These are phyloP conservation scores for Neoscelio sp. DNA, from an alignment of 2,888 invertebrate species.

Conservation along the genomic window DNA sequence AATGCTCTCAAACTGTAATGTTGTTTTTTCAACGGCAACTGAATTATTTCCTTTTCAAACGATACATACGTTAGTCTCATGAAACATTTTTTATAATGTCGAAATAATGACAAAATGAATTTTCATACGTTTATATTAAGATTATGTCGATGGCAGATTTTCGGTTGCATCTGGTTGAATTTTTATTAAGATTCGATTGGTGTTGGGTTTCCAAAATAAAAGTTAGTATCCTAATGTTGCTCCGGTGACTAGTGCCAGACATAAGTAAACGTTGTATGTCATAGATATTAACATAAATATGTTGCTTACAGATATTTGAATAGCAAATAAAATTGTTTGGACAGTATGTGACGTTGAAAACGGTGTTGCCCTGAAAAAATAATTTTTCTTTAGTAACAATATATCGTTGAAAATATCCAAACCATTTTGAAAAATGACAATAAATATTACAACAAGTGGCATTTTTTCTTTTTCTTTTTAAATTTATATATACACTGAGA, in stretches of 20 bases:
- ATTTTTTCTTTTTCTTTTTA: too few species aligned
- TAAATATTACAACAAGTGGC: too few species aligned
- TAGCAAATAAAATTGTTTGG: conserved; percentile 77
- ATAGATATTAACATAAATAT: conserved; percentile 87
- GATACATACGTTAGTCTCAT: background rate
- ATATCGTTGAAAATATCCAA: too few species aligned
- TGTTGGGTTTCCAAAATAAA: conserved; percentile 75
- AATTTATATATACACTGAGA: too few species aligned
- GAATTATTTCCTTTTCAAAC: background rate
- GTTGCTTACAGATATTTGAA: conserved; percentile 84
- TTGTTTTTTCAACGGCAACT: background rate
- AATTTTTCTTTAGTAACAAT: too few species aligned
- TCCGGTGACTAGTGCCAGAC: conserved; percentile 84
- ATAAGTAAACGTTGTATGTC: conserved; percentile 87
- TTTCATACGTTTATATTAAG: too few species aligned
- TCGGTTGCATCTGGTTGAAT: conserved; percentile 8
- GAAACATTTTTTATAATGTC: background rate
- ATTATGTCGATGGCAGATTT: conserved; percentile 8
- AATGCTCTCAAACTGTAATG: background rate
- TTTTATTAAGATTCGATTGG: background rate
- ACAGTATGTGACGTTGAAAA: conserved; percentile 76
- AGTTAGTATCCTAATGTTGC: conserved; percentile 84
- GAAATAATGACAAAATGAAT: background rate
- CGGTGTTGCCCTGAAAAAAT: conserved; percentile 75
- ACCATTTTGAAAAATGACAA: too few species aligned